phyloP scores from a whole-genome alignment of 2,113 vertebrate species.

The Rhombomys opimus region DNA sequence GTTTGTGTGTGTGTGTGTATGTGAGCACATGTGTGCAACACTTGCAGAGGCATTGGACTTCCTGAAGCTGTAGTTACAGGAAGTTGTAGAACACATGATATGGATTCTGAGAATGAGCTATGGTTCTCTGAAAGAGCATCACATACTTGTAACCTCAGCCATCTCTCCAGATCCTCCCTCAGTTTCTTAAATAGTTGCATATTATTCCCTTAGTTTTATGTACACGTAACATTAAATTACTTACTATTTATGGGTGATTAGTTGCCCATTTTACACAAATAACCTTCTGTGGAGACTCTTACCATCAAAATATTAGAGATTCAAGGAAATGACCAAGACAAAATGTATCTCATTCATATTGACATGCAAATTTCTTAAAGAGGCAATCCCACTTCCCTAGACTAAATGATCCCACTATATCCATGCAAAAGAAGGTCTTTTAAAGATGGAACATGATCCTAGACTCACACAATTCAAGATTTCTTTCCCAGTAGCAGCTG shows the following conservation, averaged over 20 bases:
- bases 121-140: not conserved
- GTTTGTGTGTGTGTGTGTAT: not conserved
- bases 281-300: not conserved
- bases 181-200: not conserved
- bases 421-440: not conserved
- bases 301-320: not conserved
- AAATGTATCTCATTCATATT: not conserved
- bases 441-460: not conserved
- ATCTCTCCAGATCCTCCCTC: not conserved
- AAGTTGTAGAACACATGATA: not conserved
- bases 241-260: not conserved
- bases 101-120: not conserved
- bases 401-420: not conserved
- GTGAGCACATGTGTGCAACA: too few species aligned
- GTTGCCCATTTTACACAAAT: not conserved
- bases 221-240: not conserved
- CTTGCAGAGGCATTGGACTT: not conserved
- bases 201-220: not conserved
- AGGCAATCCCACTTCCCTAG: not conserved
- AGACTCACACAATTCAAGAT: not conserved
- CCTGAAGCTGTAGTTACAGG: not conserved
- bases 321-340: not conserved
- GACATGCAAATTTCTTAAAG: not conserved
- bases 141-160: not conserved
- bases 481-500: not conserved